Conservation (phyloP, 1,140 invertebrate species). For the Campodea augens region DNA sequence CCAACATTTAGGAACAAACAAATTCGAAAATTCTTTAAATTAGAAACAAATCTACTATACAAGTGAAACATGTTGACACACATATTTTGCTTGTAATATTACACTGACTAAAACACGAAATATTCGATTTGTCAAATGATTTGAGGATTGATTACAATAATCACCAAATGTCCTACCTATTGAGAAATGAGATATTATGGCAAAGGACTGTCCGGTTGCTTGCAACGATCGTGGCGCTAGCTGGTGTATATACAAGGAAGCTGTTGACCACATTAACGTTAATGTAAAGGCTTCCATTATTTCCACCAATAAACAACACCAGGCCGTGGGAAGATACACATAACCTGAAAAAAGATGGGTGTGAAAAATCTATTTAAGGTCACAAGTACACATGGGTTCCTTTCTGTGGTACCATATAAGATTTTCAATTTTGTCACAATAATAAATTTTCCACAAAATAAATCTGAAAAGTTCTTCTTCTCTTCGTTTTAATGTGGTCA, state of each 20-base stretch:
- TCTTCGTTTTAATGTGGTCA: too few relatives aligned
- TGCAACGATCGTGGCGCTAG: slow-evolving; percentile 58
- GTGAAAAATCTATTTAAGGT: neutral
- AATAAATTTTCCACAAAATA: too few relatives aligned
- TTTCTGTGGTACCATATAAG: too few relatives aligned
- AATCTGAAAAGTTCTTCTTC: too few relatives aligned
- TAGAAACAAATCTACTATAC: neutral
- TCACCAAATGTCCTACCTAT: too few relatives aligned
- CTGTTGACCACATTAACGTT: slow-evolving; percentile 62
- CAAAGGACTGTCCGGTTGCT: slow-evolving; percentile 58
- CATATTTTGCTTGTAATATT: slow-evolving; percentile 6
- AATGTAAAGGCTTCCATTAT: slow-evolving; percentile 58
- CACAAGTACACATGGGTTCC: too few relatives aligned
- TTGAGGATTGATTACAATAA: too few relatives aligned
- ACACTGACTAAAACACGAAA: slow-evolving; percentile 2
- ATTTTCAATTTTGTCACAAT: too few relatives aligned
- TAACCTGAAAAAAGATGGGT: slow-evolving; percentile 29
- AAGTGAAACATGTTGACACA: neutral
- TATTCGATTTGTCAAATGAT: too few relatives aligned
- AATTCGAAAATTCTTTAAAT: too few relatives aligned
- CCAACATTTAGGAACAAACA: neutral
- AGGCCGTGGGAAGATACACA: slow-evolving; percentile 39
- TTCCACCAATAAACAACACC: slow-evolving; percentile 47
- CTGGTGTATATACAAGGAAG: slow-evolving; percentile 58
- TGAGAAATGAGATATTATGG: slow-evolving; percentile 62